phyloP scores from a whole-genome alignment of 2,888 invertebrate species.

The Cyclophora albipunctata region DNA sequence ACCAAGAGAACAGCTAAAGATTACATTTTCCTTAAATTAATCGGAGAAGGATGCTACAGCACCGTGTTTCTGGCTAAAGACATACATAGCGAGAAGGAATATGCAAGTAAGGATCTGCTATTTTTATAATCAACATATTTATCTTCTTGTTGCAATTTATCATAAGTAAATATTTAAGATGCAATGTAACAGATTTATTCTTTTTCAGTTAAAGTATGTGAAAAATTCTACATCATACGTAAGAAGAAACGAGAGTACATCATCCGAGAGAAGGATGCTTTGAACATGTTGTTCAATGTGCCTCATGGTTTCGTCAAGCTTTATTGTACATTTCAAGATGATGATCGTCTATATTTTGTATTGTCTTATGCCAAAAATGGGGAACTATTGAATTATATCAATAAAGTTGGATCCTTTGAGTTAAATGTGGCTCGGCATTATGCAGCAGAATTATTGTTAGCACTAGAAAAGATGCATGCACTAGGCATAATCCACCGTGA shows the following conservation, averaged over 20 bases:
- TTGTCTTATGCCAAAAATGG: constrained; percentile 96
- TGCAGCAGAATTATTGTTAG: constrained; percentile 93
- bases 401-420: constrained; percentile 92
- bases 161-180: too few species aligned
- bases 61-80: constrained; percentile 96
- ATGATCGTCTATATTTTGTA: constrained; percentile 94
- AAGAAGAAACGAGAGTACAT: constrained; percentile 96
- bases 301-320: constrained; percentile 94
- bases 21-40: constrained; percentile 94
- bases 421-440: constrained; percentile 94
- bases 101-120: constrained; percentile 86
- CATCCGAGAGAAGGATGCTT: constrained; percentile 94
- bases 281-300: constrained; percentile 87
- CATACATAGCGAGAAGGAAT: constrained; percentile 90
- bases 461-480: constrained; percentile 92
- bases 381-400: constrained; percentile 93
- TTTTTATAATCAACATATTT: constrained; percentile 1
- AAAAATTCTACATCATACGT: constrained; percentile 93
- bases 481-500: constrained; percentile 95
- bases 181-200: constrained; percentile 2
- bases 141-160: not conserved
- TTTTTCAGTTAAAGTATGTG: constrained; percentile 95
- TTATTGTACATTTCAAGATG: constrained; percentile 97
- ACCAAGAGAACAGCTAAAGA: constrained; percentile 87
- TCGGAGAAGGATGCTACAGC: constrained; percentile 98